A percentile compares a stretch with the other conserved stretches of the same genome.
Conservation (phyloP, 2,888 invertebrate species). For the Drosophila birchii region DNA sequence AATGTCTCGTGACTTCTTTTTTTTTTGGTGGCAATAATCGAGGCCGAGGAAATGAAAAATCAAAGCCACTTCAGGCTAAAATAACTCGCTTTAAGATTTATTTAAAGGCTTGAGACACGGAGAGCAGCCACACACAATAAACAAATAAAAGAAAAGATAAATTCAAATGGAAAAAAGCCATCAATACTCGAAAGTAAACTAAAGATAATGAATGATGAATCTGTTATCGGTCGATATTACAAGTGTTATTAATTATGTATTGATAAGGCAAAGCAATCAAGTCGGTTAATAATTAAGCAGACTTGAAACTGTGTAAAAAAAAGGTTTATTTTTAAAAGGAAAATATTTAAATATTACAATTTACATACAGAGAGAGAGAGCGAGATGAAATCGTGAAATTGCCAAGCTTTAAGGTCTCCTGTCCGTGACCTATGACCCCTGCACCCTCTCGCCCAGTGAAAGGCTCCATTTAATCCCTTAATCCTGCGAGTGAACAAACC, state of each 20-base stretch:
- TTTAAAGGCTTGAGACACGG: neutral
- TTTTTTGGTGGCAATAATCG: constrained; percentile 21
- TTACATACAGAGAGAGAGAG: neutral
- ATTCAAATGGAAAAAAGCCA: neutral
- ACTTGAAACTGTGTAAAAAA: neutral
- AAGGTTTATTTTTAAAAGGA: too few species aligned
- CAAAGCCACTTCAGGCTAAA: neutral
- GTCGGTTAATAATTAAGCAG: neutral
- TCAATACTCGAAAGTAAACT: constrained; percentile 3
- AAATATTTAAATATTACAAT: neutral
- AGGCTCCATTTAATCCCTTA: constrained; percentile 13
- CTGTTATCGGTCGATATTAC: constrained; percentile 15
- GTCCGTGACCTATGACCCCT: constrained; percentile 32
- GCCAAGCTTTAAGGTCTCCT: constrained; percentile 11
- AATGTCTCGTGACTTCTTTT: constrained; percentile 45
- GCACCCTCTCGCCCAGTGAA: neutral
- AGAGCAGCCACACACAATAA: neutral
- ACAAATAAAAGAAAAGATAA: neutral
- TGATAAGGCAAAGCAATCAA: neutral
- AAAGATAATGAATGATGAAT: constrained; percentile 13
- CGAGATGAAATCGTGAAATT: constrained; percentile 23
- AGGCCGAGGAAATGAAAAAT: constrained; percentile 25
- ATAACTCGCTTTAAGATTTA: neutral
- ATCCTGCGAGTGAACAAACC: constrained; percentile 6
- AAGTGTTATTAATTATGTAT: constrained; percentile 16